These are phyloP conservation scores for Kobus ellipsiprymnus DNA, from an alignment of 2,113 vertebrate genomes.

Conservation along the genomic window DNA sequence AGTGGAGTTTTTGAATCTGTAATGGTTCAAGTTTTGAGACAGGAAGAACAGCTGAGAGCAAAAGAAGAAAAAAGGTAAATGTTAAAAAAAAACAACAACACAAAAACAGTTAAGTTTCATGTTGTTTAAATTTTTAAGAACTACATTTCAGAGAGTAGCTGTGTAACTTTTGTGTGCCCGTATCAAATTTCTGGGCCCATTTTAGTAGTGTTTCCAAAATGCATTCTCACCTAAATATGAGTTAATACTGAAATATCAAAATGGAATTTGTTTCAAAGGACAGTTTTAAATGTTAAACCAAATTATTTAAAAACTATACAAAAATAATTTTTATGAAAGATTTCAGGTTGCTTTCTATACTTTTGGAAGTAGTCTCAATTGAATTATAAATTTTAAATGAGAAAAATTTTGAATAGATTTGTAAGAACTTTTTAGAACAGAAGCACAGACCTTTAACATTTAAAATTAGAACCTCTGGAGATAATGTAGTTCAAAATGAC, in stretches of 20 bases:
- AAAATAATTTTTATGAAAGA: slow-evolving; percentile 43
- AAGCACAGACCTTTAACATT: slow-evolving; percentile 8
- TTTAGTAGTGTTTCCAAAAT: slow-evolving; percentile 29
- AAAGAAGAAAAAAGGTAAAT: slow-evolving; percentile 95
- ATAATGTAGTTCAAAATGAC: slow-evolving; percentile 14
- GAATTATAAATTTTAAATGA: slow-evolving; percentile 31
- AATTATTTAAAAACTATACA: slow-evolving; percentile 16
- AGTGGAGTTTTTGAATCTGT: slow-evolving; percentile 90
- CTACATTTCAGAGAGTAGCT: slow-evolving; percentile 45
- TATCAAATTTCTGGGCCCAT: slow-evolving; percentile 13
- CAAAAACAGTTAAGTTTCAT: slow-evolving; percentile 34
- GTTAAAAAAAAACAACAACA: slow-evolving; percentile 18
- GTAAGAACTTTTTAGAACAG: slow-evolving; percentile 36
- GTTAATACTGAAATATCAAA: slow-evolving; percentile 19
- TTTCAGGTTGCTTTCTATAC: slow-evolving; percentile 35
- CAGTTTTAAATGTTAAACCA: slow-evolving; percentile 42
- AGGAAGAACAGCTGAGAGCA: slow-evolving; percentile 93
- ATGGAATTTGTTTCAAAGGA: slow-evolving; percentile 25
- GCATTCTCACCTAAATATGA: neutral
- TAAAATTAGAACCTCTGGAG: neutral
- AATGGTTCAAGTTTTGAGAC: slow-evolving; percentile 93
- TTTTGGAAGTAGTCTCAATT: slow-evolving; percentile 33
- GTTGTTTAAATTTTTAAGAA: slow-evolving; percentile 41
- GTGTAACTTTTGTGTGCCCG: slow-evolving; percentile 31
- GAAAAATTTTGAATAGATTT: neutral